Evolutionary conservation across 1,140 invertebrate genomes (phyloP), one percentile per base, ranked within the genome.

Genomic region (Magallana gigas): DNA sequence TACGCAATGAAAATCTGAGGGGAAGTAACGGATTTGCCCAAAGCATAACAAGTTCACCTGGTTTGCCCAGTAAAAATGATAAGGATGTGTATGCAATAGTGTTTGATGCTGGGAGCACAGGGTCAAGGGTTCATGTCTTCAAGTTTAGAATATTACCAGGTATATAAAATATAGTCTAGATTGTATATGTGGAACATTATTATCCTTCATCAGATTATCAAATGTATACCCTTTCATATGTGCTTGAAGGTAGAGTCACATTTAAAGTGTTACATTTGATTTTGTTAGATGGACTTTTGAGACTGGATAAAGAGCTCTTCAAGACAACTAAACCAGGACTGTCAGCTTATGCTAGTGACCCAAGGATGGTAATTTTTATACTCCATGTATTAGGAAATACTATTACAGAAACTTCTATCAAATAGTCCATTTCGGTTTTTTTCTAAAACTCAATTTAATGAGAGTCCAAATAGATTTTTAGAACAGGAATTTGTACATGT

Each of bases 91-190:
- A 98, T 95, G 98, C 97, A 0, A 97, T 98, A n/a, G 97, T 99
- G 71, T 98, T 99, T 87, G 98, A 99, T 95, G 98, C 98, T 1
- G 98, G 98, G 14, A 98, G 98, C 36, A 99, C 99, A 0, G 99
- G 98, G 0, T 98, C 98, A 81, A 96, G 98, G 87, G 96, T 99
- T 12, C 95, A 98, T 90, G 97, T 98, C 0, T 99, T 98, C 93
- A 97, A 97, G 89, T 99, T 99, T 95, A 91, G 87, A 36, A 64
- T 57, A 12, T 80, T 36, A 48, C n/a, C 57, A 64, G 88, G 88
- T 88, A 84, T 16, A 1, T 48, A 9, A 59, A 8, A 59, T 58
- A 57, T 58, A 29, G 5, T 64, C 16, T 5, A 18, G 8, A n/a
- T 64, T n/a, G 16, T n/a, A 64, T 64, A n/a, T 64, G 11, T 64